Percentiles rank a stretch among this genome's conserved stretches.
phyloP scores from a whole-genome alignment of 2,888 invertebrate genomes.

The Lochmaea crataegi region DNA sequence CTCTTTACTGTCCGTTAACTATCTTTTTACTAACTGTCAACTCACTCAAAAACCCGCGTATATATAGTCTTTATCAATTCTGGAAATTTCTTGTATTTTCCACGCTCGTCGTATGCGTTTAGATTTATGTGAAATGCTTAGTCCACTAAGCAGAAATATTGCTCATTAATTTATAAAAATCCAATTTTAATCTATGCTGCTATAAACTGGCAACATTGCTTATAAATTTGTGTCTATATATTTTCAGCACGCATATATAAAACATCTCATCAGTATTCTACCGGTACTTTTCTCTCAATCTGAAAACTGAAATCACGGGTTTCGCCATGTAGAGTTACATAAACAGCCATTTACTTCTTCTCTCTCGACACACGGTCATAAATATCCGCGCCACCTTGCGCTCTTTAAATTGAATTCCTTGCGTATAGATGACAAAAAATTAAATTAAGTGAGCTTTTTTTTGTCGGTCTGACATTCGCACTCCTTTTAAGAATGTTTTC shows the following conservation, averaged over 20 bases:
- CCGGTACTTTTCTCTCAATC: conserved; percentile 37
- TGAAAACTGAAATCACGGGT: conserved; percentile 38
- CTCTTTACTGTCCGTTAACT: too few species aligned
- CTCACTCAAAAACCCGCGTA: too few species aligned
- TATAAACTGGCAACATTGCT: not conserved
- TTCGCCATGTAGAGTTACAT: conserved; percentile 31
- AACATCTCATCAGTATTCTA: conserved; percentile 39
- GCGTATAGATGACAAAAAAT: conserved; percentile 7
- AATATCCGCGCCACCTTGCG: conserved; percentile 32
- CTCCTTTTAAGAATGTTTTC: not conserved
- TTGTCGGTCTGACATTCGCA: conserved; percentile 3
- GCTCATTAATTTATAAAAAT: too few species aligned
- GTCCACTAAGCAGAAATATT: too few species aligned
- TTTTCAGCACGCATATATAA: not conserved
- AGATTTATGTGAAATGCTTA: too few species aligned
- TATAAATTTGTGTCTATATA: not conserved
- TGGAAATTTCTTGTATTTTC: too few species aligned
- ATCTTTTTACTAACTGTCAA: too few species aligned
- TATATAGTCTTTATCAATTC: too few species aligned
- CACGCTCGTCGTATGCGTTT: too few species aligned
- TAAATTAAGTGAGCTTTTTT: not conserved
- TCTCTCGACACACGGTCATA: conserved; percentile 27
- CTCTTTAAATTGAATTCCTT: conserved; percentile 30
- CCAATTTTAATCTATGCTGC: too few species aligned
- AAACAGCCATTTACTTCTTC: conserved; percentile 31